Evolutionary conservation across 1,140 invertebrate species (phyloP).

Genomic region (Aphis gossypii): DNA sequence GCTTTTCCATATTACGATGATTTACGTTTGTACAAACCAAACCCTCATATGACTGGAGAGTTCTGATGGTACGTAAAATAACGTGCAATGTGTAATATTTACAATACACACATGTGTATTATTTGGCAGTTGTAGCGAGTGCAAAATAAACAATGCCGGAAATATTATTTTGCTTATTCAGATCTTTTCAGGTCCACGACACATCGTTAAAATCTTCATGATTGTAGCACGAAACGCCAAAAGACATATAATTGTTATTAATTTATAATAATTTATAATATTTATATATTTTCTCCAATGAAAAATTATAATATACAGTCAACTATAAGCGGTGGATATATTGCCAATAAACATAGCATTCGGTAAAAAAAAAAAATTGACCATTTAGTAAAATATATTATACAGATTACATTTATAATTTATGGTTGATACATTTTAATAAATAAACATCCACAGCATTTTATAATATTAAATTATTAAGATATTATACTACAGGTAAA

Average conservation of each 20-base stretch:
- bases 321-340: no score
- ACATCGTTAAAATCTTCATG: neutral
- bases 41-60: neutral
- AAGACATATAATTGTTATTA: neutral
- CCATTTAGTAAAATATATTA: no score
- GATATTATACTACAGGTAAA: no score
- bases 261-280: neutral
- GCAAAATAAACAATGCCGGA: neutral
- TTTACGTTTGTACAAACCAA: neutral
- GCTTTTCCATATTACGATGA: neutral
- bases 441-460: no score
- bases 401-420: no score
- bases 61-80: neutral
- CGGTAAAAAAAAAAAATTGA: no score
- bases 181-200: neutral
- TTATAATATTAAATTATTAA: no score
- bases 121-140: neutral
- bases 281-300: no score
- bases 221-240: neutral
- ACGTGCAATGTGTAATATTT: neutral
- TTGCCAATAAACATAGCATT: no score
- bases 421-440: no score
- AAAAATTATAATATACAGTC: neutral
- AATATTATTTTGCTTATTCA: slow-evolving; percentile 11
- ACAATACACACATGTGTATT: neutral